These are phyloP conservation scores for Loris lydekkerianus DNA, from an alignment of 2,797 vertebrate genomes.

Conservation along the genomic window DNA sequence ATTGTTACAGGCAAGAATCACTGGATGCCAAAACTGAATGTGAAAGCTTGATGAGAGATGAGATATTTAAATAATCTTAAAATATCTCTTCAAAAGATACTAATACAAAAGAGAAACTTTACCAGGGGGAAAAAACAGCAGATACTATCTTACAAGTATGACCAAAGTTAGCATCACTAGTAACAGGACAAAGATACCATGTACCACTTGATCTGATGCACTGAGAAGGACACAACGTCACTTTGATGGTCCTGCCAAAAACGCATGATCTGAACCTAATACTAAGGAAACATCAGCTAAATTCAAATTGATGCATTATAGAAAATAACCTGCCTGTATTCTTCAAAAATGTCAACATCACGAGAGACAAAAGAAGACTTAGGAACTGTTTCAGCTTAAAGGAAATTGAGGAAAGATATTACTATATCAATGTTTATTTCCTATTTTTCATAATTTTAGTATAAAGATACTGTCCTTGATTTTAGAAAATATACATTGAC, in stretches of 20 bases:
- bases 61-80: conserved; percentile 61
- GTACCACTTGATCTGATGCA: conserved; percentile 26
- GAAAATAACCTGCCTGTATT: conserved; percentile 6
- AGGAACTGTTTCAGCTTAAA: conserved; percentile 63
- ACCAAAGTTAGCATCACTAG: conserved; percentile 56
- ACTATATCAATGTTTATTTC: conserved; percentile 36
- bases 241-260: conserved; percentile 45
- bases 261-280: conserved; percentile 55
- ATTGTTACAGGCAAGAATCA: conserved; percentile 68
- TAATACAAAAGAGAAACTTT: conserved; percentile 50
- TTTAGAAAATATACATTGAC: conserved; percentile 63
- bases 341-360: conserved; percentile 55
- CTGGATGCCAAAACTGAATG: conserved; percentile 62
- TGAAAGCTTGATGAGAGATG: conserved; percentile 63
- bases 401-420: conserved; percentile 54
- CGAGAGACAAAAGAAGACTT: conserved; percentile 62
- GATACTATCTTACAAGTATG: conserved; percentile 6
- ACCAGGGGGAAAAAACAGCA: conserved; percentile 36
- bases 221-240: conserved; percentile 41
- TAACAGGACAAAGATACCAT: conserved; percentile 60
- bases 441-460: conserved; percentile 64
- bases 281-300: conserved; percentile 57
- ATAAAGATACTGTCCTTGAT: conserved; percentile 59
- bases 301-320: conserved; percentile 59
- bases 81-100: conserved; percentile 60